These are phyloP conservation scores for Gymnogyps californianus DNA, from an alignment of 2,113 vertebrate genomes.

Conservation along the genomic window DNA sequence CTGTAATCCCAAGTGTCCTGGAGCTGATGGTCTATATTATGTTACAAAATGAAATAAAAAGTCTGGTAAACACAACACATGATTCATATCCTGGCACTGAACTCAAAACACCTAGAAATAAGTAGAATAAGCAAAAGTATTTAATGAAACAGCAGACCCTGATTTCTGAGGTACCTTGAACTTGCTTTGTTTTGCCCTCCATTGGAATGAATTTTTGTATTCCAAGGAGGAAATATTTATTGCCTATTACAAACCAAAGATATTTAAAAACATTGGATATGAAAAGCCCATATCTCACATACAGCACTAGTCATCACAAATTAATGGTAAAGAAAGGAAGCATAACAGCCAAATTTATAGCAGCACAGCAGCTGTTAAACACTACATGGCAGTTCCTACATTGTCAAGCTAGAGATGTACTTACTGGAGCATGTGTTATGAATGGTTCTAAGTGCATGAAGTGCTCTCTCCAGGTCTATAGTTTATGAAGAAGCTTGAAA, in stretches of 20 bases:
- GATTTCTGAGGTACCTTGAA: background rate
- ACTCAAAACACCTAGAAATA: background rate
- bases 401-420: background rate
- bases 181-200: slow-evolving; percentile 19
- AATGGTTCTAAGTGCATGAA: rapidly evolving
- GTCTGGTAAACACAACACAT: background rate
- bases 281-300: background rate
- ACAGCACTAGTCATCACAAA: background rate
- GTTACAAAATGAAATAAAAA: background rate
- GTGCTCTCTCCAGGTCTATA: background rate
- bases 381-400: background rate
- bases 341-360: background rate
- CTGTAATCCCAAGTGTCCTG: background rate
- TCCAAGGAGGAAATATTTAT: background rate
- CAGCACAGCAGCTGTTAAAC: background rate
- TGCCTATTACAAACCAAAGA: background rate
- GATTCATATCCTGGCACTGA: slow-evolving; percentile 45
- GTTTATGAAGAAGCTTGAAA: background rate
- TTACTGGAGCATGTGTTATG: rapidly evolving
- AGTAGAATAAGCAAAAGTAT: background rate
- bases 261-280: background rate
- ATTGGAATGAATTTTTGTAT: background rate
- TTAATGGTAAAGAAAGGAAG: background rate
- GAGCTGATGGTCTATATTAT: background rate
- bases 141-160: background rate